phyloP scores from a whole-genome alignment of 2,113 vertebrate genomes.

The Syngnathoides biaculeatus region DNA sequence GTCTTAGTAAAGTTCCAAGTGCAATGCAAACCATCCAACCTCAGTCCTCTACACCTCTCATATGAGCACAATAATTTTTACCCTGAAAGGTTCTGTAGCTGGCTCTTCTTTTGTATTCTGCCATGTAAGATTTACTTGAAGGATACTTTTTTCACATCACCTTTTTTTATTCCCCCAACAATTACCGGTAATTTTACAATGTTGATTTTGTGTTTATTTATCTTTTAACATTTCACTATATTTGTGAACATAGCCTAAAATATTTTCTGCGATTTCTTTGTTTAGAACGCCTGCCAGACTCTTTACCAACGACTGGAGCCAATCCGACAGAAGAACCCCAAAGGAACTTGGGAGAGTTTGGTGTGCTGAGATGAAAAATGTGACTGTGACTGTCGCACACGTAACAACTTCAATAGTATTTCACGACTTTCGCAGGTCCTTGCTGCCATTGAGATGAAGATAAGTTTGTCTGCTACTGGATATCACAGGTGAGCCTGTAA shows the following conservation, averaged over 20 bases:
- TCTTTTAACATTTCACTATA: not conserved
- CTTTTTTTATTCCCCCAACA: too few species aligned
- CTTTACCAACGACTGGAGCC: slow-evolving; percentile 81
- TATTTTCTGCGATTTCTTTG: not conserved
- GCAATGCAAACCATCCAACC: too few species aligned
- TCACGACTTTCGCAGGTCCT: slow-evolving; percentile 60
- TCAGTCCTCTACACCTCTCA: too few species aligned
- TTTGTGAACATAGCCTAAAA: not conserved
- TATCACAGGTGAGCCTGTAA: slow-evolving; percentile 76
- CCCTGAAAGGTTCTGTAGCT: too few species aligned
- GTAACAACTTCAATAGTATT: not conserved
- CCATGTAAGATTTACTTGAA: too few species aligned
- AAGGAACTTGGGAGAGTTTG: slow-evolving; percentile 85
- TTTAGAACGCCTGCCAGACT: slow-evolving; percentile 84
- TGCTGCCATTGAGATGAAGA: slow-evolving; percentile 77
- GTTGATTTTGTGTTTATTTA: too few species aligned
- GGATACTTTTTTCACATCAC: too few species aligned
- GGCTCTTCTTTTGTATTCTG: too few species aligned
- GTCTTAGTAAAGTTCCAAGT: too few species aligned
- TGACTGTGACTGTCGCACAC: not conserved
- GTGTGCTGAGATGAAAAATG: slow-evolving; percentile 55
- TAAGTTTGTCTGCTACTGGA: slow-evolving; percentile 87
- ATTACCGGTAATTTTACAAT: too few species aligned
- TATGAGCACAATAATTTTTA: too few species aligned
- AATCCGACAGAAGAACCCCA: slow-evolving; percentile 75